Evolutionary conservation across 2,797 vertebrate genomes (phyloP), one percentile per base, ranked within the genome.

Genomic region (Sebastes kiyomatsui): DNA sequence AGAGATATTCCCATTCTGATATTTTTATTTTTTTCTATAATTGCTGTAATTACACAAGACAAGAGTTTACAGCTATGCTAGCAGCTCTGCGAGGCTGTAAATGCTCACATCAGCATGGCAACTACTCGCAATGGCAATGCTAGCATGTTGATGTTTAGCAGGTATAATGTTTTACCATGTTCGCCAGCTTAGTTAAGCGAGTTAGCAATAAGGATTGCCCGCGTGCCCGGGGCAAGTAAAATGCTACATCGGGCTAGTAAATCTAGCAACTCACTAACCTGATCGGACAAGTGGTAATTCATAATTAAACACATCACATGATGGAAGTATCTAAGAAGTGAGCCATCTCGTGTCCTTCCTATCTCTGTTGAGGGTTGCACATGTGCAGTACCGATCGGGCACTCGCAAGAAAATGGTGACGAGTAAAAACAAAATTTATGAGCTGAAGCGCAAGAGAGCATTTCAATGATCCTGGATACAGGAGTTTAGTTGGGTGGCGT

Each of bases 241-340:
- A 52, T 52, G 46, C 20, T 18, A 20, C 20, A 1, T 20, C 42
- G 10, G 42, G 42, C 42, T 46, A 46, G 16, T 18, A 18, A 46
- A 46, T 46, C 42, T 46, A 46, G 42, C 38, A 42, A 42, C 38
- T 42, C 38, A 0, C 0, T 42, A 0, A 0, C 13, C 13, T 14
- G 38, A 42, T 42, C 38, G 38, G 38, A 42, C 5, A 14, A 42
- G 38, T 42, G 38, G 38, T 42, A 6, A 38, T 0, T 0, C 1
- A 28, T 42, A 14, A 42, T 42, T 6, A 42, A 42, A 42, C 38
- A 42, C 38, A 42, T 42, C 38, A 42, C 38, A 42, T 42, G 38
- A 6, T 42, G 13, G 38, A 42, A 42, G 35, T 38, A 38, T 1
- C 35, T 38, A 38, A 38, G 38, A 1, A 42, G 38, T 42, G 38